Evolutionary conservation across 2,888 invertebrate species (phyloP), one percentile per base, ranked within the genome.

Genomic region (Thumatha senex): DNA sequence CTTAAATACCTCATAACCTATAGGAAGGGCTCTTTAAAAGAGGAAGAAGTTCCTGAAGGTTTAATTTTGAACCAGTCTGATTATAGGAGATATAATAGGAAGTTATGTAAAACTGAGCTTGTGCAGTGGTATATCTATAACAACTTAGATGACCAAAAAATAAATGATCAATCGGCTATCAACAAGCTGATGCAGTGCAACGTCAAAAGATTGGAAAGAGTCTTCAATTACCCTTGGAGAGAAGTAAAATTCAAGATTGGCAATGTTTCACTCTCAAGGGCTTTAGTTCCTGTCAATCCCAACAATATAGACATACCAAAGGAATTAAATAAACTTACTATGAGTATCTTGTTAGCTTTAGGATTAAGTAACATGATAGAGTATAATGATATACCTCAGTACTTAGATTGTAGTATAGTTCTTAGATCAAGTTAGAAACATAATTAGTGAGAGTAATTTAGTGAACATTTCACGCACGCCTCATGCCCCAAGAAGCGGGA

Each of bases 61-160:
- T 48, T 31, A 52, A 51, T 14, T 36, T 29, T 46, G 46, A 48
- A 55, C 46, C 46, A 39, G 48, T 43, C 41, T 48, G 40, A 34
- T 12, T 34, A 34, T 34, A 34, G 34, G 12, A 34, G 34, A 7
- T 34, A 34, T n/a, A 34, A 34, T 8, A 30, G 30, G 30, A 30
- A 8, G 8, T 30, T 30, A 30, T 30, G 12, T 7, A 34, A 34
- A 34, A 34, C 34, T 34, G 34, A 34, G 2, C n/a, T 34, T 2
- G 34, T 34, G 1, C 34, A 9, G 7, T n/a, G n/a, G n/a, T n/a
- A n/a, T n/a, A n/a, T n/a, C n/a, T 34, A 34, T 34, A 34, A 34
- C 12, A 11, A 12, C 1, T 12, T 34, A n/a, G 34, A 34, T 1
- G 1, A 11, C 7, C n/a, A 34, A 34, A 34, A 3, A 34, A 7